These are phyloP conservation scores for Adelosebastes latens DNA, from an alignment of 2,797 vertebrate species.

Conservation along the genomic window DNA sequence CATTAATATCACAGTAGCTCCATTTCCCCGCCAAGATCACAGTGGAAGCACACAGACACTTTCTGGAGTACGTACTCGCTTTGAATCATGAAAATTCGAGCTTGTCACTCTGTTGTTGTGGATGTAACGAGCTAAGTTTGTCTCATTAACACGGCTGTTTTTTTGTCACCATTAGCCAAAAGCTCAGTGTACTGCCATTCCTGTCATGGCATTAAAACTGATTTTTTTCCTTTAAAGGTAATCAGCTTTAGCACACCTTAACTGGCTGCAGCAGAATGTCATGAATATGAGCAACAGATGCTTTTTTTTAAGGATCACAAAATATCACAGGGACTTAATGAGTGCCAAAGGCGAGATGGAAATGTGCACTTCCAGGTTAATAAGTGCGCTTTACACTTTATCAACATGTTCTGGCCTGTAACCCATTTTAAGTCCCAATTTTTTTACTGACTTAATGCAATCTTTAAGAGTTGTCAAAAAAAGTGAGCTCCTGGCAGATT, in stretches of 20 bases:
- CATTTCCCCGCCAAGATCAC: slow-evolving; percentile 41
- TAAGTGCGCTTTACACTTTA: background rate
- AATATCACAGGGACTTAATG: slow-evolving; percentile 32
- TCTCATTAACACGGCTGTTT: slow-evolving; percentile 42
- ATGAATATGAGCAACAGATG: slow-evolving; percentile 16
- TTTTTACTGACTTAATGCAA: slow-evolving; percentile 1
- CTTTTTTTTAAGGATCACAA: background rate
- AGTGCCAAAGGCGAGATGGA: background rate
- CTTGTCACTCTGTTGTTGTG: slow-evolving; percentile 28
- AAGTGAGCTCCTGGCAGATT: background rate
- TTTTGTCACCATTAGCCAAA: slow-evolving; percentile 46
- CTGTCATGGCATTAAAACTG: slow-evolving; percentile 9
- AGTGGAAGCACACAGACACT: slow-evolving; percentile 33
- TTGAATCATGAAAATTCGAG: slow-evolving; percentile 19
- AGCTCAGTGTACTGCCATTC: slow-evolving; percentile 15
- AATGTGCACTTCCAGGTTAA: background rate
- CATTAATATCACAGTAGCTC: slow-evolving; percentile 61
- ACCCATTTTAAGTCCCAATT: slow-evolving; percentile 3
- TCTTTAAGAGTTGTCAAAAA: background rate
- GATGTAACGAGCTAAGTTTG: slow-evolving; percentile 31
- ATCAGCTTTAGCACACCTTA: slow-evolving; percentile 41
- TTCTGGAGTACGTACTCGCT: slow-evolving; percentile 2
- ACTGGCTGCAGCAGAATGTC: slow-evolving; percentile 20
- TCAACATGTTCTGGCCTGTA: background rate
- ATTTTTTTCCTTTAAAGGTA: slow-evolving; percentile 8